Evolutionary conservation across 2,888 invertebrate species (phyloP), one percentile per base, ranked within the genome.

Genomic region (Galerucella nymphaeae): DNA sequence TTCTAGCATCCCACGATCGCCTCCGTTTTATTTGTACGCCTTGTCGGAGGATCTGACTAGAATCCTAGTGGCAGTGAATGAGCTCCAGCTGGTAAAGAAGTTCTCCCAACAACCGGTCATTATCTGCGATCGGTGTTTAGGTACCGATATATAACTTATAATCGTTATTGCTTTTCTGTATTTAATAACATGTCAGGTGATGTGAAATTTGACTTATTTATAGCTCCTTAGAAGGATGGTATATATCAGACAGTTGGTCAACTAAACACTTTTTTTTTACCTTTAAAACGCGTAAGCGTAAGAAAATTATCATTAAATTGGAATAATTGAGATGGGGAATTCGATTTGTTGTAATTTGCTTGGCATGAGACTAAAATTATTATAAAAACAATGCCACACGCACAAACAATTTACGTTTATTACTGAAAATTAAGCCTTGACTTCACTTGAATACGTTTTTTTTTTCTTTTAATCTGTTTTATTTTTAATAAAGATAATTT

Each of bases 101-200:
- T 72, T 73, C 74, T 74, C 77, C 30, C 66, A 42, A 66, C 66
- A 76, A 79, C 80, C 79, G 75, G 80, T 80, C 78, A 79, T 80
- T 80, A 80, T 80, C 80, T 77, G 72, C 76, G 77, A 79, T 80
- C 80, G 75, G 74, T 78, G 78, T 80, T 80, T 79, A 78, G 76
- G 77, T 73, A 75, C 74, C 79, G 77, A 80, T 80, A 80, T 80
- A 66, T 66, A 42, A 62, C 78, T 80, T 78, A 79, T 80, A 79
- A 80, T 80, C 80, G 78, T 78, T 80, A 80, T 80, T 80, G 76
- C 78, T 79, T 78, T 75, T 77, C 75, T 79, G 74, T 76, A 73
- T 79, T 78, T 79, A 79, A 79, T 79, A 78, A 78, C 77, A 78
- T 74, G 77, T 77, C 78, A 77, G 75, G 72, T 76, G 76, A 76